phyloP scores from a whole-genome alignment of 2,797 vertebrate species.

The Lophura swinhoii region DNA sequence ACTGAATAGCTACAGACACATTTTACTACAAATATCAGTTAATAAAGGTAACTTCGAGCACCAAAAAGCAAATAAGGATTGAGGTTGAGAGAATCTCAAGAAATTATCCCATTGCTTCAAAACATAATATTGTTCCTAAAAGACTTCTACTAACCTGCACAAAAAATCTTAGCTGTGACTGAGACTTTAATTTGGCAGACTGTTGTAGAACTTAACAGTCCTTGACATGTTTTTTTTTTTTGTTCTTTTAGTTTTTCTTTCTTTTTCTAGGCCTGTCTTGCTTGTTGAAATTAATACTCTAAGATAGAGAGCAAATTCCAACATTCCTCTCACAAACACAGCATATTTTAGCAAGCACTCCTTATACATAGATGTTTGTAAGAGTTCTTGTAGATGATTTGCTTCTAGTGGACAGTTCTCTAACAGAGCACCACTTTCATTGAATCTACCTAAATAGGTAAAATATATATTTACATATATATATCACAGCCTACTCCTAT shows the following conservation, averaged over 20 bases:
- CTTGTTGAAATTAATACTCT: not conserved
- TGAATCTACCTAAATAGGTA: not conserved
- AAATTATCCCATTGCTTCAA: not conserved
- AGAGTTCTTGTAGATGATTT: not conserved
- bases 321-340: not conserved
- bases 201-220: not conserved
- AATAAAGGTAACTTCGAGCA: not conserved
- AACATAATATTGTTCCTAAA: not conserved
- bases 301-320: not conserved
- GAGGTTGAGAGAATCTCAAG: not conserved
- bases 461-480: not conserved
- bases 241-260: no score
- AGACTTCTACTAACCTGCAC: not conserved
- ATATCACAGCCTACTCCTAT: not conserved
- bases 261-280: not conserved
- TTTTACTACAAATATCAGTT: not conserved
- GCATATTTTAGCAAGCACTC: not conserved
- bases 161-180: not conserved
- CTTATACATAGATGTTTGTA: not conserved
- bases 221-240: not conserved
- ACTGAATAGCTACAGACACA: not conserved
- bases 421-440: not conserved
- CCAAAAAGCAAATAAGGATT: not conserved
- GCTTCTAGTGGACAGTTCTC: rapidly evolving
- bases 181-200: not conserved